phyloP scores from a whole-genome alignment of 2,797 vertebrate genomes.

The Phyllotis vaccarum region DNA sequence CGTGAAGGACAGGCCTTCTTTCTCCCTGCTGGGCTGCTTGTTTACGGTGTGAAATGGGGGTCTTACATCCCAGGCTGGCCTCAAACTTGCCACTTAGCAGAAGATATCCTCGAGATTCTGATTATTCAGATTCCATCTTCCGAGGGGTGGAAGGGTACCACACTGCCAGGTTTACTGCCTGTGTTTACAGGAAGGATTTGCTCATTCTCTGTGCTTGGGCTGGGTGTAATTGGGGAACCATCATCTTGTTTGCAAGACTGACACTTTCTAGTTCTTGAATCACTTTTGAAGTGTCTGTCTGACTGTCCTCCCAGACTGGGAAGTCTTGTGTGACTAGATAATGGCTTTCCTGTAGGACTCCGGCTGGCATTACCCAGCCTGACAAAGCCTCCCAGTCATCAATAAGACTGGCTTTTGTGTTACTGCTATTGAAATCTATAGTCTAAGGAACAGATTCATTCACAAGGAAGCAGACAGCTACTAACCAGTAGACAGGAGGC shows the following conservation, averaged over 20 bases:
- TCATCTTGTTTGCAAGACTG: background rate
- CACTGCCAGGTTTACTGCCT: background rate
- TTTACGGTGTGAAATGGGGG: background rate
- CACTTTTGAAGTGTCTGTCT: constrained; percentile 37
- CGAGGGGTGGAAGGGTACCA: background rate
- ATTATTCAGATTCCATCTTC: too few relatives aligned
- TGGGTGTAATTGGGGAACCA: background rate
- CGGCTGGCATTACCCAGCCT: background rate
- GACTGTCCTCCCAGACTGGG: background rate
- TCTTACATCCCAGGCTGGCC: background rate
- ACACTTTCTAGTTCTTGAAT: background rate
- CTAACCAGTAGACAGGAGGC: constrained; percentile 35
- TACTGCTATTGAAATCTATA: background rate
- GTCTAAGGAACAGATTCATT: constrained; percentile 49
- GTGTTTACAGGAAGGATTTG: background rate
- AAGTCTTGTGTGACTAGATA: background rate
- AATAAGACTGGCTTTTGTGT: background rate
- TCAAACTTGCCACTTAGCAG: background rate
- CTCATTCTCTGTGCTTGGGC: background rate
- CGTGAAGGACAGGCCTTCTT: background rate
- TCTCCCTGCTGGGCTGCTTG: background rate
- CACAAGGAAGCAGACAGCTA: constrained; percentile 34
- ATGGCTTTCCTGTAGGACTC: background rate
- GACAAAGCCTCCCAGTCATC: background rate
- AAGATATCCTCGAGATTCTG: background rate